Percentiles rank a stretch among this genome's conserved stretches.
Evolutionary conservation across 2,888 invertebrate genomes (phyloP).

Genomic region (Marronus borbonicus): DNA sequence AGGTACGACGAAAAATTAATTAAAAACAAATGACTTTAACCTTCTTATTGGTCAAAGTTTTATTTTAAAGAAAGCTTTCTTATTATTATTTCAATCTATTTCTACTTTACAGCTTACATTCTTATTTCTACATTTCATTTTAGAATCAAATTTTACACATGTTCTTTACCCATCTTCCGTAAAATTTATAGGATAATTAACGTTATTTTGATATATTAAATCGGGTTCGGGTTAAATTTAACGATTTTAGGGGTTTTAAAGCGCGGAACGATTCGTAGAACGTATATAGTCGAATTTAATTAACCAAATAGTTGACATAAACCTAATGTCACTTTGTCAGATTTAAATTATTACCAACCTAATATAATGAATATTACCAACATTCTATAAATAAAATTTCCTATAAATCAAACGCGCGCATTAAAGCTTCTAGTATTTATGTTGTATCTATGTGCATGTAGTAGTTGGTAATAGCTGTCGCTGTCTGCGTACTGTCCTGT

Average conservation of each 20-base stretch:
- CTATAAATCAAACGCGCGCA: conserved; percentile 34
- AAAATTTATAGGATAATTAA: conserved; percentile 24
- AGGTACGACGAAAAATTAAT: no score
- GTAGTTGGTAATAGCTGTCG: not conserved
- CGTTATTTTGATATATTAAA: conserved; percentile 21
- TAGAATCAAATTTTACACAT: not conserved
- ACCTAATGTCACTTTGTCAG: conserved; percentile 45
- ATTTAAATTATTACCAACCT: conserved; percentile 40
- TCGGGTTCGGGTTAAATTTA: not conserved
- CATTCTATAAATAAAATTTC: conserved; percentile 45
- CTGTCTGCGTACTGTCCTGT: not conserved
- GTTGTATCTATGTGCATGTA: conserved; percentile 3
- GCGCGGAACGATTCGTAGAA: not conserved
- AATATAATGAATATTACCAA: conserved; percentile 41
- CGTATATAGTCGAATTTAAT: conserved; percentile 26
- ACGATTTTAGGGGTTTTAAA: conserved; percentile 15
- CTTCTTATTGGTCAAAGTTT: no score
- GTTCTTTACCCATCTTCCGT: no score
- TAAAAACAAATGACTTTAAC: no score
- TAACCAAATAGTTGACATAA: conserved; percentile 41
- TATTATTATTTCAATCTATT: no score
- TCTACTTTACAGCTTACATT: not conserved
- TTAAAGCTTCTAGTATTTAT: conserved; percentile 28
- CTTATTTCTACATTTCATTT: not conserved
- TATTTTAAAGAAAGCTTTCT: no score